These are phyloP conservation scores for Xenops minutus DNA, from an alignment of 2,797 vertebrate genomes.

Conservation along the genomic window DNA sequence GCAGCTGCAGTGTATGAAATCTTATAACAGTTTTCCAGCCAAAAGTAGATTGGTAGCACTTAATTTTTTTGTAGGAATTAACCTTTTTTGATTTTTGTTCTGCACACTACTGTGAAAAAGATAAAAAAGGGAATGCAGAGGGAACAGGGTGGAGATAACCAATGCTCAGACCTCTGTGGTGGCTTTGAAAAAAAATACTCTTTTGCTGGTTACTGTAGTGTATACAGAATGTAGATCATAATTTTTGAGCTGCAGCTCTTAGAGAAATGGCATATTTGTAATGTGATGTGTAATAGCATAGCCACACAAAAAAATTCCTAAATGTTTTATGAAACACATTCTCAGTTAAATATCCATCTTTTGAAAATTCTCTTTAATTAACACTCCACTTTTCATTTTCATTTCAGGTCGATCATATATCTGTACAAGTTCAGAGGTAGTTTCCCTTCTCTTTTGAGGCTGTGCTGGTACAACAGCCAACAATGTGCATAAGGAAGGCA, in stretches of 20 bases:
- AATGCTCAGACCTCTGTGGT: neutral
- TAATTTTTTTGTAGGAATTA: conserved; percentile 20
- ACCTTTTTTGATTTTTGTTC: conserved; percentile 35
- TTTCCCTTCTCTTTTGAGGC: neutral
- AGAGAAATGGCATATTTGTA: neutral
- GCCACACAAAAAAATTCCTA: neutral
- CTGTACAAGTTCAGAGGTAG: neutral
- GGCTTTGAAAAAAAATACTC: neutral
- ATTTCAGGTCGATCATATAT: neutral
- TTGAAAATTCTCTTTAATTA: accelerated
- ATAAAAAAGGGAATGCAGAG: neutral
- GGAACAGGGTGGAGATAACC: accelerated
- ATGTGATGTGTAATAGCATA: neutral
- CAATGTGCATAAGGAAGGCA: neutral
- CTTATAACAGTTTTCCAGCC: neutral
- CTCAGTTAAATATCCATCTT: neutral
- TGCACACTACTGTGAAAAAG: neutral
- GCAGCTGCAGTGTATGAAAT: neutral
- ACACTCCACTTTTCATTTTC: neutral
- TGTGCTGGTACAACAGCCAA: neutral
- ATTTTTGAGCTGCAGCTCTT: neutral
- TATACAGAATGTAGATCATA: accelerated
- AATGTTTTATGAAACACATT: neutral
- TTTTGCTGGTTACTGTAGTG: neutral
- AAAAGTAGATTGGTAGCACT: conserved; percentile 22